Evolutionary conservation across 2,888 invertebrate genomes (phyloP).

Genomic region (Diplazon laetatorius): DNA sequence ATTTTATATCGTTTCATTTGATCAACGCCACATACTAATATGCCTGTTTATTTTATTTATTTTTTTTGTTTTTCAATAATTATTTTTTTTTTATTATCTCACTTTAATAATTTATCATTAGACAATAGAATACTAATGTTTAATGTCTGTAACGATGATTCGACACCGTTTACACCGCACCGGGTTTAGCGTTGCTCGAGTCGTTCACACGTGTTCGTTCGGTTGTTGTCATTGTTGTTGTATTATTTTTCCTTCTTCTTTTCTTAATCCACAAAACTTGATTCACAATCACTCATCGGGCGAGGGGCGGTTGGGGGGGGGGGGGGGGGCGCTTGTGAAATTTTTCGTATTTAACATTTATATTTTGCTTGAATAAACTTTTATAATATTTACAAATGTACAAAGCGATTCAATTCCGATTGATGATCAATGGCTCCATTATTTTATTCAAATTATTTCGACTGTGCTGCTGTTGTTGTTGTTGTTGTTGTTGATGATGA

Average conservation of each 20-base stretch:
- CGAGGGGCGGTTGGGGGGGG: too few species aligned
- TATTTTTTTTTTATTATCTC: too few species aligned
- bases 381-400: conserved; percentile 74
- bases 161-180: conserved; percentile 66
- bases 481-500: conserved; percentile 9
- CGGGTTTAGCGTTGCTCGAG: conserved; percentile 51
- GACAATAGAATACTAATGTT: conserved; percentile 63
- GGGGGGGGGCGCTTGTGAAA: too few species aligned
- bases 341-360: conserved; percentile 58
- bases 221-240: too few species aligned
- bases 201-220: conserved; percentile 44
- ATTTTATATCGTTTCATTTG: conserved; percentile 65
- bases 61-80: too few species aligned
- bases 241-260: conserved; percentile 10
- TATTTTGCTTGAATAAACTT: conserved; percentile 60
- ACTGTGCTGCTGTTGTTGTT: conserved; percentile 29
- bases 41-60: conserved; percentile 31
- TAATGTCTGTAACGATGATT: conserved; percentile 67
- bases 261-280: conserved; percentile 61
- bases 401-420: conserved; percentile 71
- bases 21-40: conserved; percentile 72
- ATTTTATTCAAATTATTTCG: conserved; percentile 20
- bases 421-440: conserved; percentile 33
- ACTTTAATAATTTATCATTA: conserved; percentile 61
- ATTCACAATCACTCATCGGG: conserved; percentile 64